Evolutionary conservation across 1,140 invertebrate species (phyloP), one percentile per base, ranked within the genome.

Genomic region (Drusus annulatus): DNA sequence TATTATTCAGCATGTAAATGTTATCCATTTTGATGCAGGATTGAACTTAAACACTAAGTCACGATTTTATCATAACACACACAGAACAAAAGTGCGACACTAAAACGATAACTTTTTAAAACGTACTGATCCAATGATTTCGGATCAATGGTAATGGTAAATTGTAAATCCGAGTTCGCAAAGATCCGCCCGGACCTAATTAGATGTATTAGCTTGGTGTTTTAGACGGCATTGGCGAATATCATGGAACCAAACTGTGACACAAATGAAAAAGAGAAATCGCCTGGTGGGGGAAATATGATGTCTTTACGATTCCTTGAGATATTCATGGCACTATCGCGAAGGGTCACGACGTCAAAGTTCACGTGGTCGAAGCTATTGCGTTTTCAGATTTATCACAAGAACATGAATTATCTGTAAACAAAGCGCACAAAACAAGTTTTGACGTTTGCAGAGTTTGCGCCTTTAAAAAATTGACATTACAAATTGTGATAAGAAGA

Each of bases 1-100:
- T 79, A 76, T 82, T 82, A 63, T 82, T 82, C 16, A 82, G 56
- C 52, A 82, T 76, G 50, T 79, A 82, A 60, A 71, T 82, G 77
- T 13, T 76, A 76, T 82, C 81, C 81, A 82, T 81, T 71, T 65
- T 81, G 80, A 17, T 25, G 21, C 16, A 71, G 15, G 65, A 60
- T 77, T 52, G n/a, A 52, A 54, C 31, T 78, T 51, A 65, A 25
- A 28, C 76, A 78, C 50, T 52, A 76, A n/a, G 54, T 68, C 76
- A 68, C 76, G 45, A 60, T 60, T 36, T 58, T 76, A 23, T 76
- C 74, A 76, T 63, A 63, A 76, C 74, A 76, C 74, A 50, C 31
- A 23, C 7, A 51, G 23, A 71, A 71, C n/a, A 23, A 68, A 68
- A 50, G 56, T 60, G 6, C 63, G 17, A 58, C 52, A 60, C 56